A percentile compares a stretch with the other conserved stretches of the same genome.
phyloP scores from a whole-genome alignment of 2,888 invertebrate species.

The Neoaliturus tenellus region DNA sequence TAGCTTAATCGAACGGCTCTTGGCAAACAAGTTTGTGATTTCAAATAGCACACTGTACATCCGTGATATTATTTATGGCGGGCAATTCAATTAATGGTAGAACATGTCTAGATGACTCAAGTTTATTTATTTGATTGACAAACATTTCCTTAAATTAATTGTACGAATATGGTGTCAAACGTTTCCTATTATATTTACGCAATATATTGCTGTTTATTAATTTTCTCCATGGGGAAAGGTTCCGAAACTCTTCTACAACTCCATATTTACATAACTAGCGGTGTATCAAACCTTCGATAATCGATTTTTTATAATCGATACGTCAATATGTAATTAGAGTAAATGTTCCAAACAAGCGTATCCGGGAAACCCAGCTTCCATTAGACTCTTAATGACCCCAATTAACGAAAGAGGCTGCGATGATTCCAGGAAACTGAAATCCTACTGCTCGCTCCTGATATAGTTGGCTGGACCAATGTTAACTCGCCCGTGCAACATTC shows the following conservation, averaged over 20 bases:
- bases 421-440: slow-evolving; percentile 18
- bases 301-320: slow-evolving; percentile 37
- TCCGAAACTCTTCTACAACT: background rate
- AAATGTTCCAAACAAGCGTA: slow-evolving; percentile 47
- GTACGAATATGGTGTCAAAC: no score
- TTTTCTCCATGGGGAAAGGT: background rate
- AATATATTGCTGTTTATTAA: no score
- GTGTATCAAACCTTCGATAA: background rate
- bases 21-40: no score
- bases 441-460: background rate
- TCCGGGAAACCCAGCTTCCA: slow-evolving; percentile 41
- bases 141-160: no score
- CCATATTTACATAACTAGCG: slow-evolving; percentile 10
- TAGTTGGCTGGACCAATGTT: background rate
- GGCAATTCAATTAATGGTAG: no score
- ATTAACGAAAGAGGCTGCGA: slow-evolving; percentile 32
- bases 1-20: no score
- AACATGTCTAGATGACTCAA: no score
- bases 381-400: slow-evolving; percentile 41
- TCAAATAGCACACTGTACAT: no score
- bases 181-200: no score
- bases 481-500: no score
- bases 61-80: no score
- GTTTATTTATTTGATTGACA: no score
- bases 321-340: slow-evolving; percentile 49